These are phyloP conservation scores for Pogonomyrmex californicus DNA, from an alignment of 1,140 invertebrate genomes.

Conservation along the genomic window DNA sequence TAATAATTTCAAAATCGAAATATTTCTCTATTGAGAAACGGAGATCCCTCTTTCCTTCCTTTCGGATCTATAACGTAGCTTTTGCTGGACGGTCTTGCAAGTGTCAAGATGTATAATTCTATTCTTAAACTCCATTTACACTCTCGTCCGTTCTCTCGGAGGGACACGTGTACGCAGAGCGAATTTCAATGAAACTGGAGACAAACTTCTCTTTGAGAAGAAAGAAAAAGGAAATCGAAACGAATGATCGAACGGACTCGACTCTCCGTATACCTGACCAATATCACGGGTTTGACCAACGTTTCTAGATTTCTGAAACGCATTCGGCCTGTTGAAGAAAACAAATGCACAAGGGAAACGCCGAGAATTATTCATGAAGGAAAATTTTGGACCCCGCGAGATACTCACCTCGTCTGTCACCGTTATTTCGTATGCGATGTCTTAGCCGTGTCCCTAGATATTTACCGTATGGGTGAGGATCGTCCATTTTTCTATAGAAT, in stretches of 20 bases:
- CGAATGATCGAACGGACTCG: conserved; percentile 66
- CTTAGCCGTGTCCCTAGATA: conserved; percentile 26
- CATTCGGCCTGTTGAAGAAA: conserved; percentile 61
- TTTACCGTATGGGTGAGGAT: conserved; percentile 10
- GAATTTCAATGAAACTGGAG: conserved; percentile 67
- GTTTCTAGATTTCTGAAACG: conserved; percentile 72
- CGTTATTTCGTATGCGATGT: conserved; percentile 64
- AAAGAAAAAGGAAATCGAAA: conserved; percentile 32
- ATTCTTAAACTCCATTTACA: conserved; percentile 67
- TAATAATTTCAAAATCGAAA: background rate
- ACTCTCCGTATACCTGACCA: background rate
- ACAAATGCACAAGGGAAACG: conserved; percentile 66
- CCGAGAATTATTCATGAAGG: conserved; percentile 76
- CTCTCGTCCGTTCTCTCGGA: background rate
- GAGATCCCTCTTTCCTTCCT: background rate
- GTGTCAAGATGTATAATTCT: conserved; percentile 42
- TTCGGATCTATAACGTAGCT: background rate
- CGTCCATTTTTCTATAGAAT: conserved; percentile 1
- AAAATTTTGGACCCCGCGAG: conserved; percentile 64
- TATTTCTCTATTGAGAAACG: background rate
- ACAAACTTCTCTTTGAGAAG: background rate
- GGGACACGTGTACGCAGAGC: conserved; percentile 35
- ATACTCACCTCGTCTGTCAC: conserved; percentile 24
- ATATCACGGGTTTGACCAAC: conserved; percentile 21
- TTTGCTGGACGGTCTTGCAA: background rate